Evolutionary conservation across 2,888 invertebrate species (phyloP), one percentile per base, ranked within the genome.

Genomic region (Dastarcus helophoroides): DNA sequence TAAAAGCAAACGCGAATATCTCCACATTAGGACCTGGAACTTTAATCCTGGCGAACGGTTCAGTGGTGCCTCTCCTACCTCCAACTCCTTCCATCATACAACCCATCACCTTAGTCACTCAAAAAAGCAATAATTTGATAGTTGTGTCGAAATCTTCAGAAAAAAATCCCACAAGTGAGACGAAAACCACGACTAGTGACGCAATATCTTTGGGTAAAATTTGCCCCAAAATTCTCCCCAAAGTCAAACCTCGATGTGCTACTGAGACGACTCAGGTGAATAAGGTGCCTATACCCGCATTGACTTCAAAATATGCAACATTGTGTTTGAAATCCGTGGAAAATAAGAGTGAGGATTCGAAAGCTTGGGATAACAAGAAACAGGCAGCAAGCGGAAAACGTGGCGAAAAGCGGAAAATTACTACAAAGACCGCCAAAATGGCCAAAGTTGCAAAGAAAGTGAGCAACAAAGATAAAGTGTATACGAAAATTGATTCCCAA

Each of bases 201-300:
- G n/a, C n/a, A n/a, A n/a, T n/a, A n/a, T 14, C 15, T 21, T 15
- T 17, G 17, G 3, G 5, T 32, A 3, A 33, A 29, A 25, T n/a
- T n/a, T n/a, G n/a, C n/a, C n/a, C n/a, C n/a, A n/a, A n/a, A n/a
- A n/a, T n/a, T n/a, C n/a, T n/a, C n/a, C n/a, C n/a, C n/a, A n/a
- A n/a, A n/a, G n/a, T n/a, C n/a, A n/a, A n/a, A n/a, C n/a, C n/a
- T n/a, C n/a, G n/a, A n/a, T 53, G 49, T 28, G 29, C 53, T 10
- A 60, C 61, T 2, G 47, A 43, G 38, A 59, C 61, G 2, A 59
- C 59, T 3, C 61, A 59, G 39, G 50, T 57, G 4, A 62, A 60
- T 46, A 63, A 61, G 46, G 53, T 63, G 12, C 62, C 62, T 5
- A 63, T 64, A 31, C 60, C 62, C 3, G 58, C 61, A 2, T 43